Conservation (phyloP, 2,888 invertebrate species). For the Corbicula japonica region DNA sequence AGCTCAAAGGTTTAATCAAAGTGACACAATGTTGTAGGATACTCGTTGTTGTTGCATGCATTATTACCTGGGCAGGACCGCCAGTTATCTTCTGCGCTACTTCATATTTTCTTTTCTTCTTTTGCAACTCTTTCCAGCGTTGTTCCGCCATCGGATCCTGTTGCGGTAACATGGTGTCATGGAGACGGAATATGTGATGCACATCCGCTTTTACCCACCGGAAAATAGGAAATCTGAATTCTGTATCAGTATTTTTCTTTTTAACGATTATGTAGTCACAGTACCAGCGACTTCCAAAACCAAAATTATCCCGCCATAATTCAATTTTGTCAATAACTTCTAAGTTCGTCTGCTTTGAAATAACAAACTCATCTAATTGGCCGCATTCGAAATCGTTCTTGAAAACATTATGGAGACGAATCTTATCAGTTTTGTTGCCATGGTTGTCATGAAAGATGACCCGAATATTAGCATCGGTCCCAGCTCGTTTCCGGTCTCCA, state of each 20-base stretch:
- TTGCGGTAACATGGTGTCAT: slow-evolving; percentile 86
- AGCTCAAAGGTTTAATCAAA: no score
- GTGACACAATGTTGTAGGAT: no score
- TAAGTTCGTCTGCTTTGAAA: slow-evolving; percentile 63
- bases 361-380: slow-evolving; percentile 74
- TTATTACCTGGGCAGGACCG: slow-evolving; percentile 79
- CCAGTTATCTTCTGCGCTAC: slow-evolving; percentile 70
- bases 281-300: slow-evolving; percentile 86
- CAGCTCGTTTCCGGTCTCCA: slow-evolving; percentile 86
- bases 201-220: slow-evolving; percentile 86
- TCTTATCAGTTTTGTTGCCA: slow-evolving; percentile 81
- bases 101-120: slow-evolving; percentile 80
- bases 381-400: slow-evolving; percentile 84
- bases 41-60: no score
- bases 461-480: slow-evolving; percentile 87
- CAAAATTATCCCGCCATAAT: slow-evolving; percentile 85
- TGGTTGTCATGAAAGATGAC: slow-evolving; percentile 85
- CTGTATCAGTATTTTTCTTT: slow-evolving; percentile 63
- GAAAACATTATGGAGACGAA: slow-evolving; percentile 85
- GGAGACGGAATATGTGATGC: slow-evolving; percentile 84
- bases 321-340: slow-evolving; percentile 80
- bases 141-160: slow-evolving; percentile 84
- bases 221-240: slow-evolving; percentile 85
- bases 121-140: slow-evolving; percentile 85
- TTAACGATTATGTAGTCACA: slow-evolving; percentile 82